phyloP scores from a whole-genome alignment of 1,140 invertebrate genomes.

The Bombus pyrosoma region DNA sequence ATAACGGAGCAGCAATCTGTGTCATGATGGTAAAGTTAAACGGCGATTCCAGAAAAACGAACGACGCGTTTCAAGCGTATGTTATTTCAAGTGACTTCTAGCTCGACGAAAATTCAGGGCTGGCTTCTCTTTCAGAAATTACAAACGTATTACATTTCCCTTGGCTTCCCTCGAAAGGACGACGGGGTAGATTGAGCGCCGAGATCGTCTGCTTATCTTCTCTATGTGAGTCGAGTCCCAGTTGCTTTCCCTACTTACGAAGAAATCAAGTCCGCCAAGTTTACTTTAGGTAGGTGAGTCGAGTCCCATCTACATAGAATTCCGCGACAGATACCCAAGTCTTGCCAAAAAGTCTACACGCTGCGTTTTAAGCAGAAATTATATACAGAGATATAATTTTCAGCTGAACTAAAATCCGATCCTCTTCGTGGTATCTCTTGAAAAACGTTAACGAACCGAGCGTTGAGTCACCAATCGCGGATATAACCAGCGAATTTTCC shows the following conservation, averaged over 20 bases:
- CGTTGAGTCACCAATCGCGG: no score
- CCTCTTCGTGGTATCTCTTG: no score
- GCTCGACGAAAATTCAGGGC: no score
- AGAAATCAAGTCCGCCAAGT: neutral
- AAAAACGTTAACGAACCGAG: no score
- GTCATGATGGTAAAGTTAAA: neutral
- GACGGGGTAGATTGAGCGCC: neutral
- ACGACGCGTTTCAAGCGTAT: neutral
- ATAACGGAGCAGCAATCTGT: neutral
- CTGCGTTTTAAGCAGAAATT: neutral
- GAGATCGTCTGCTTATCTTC: neutral
- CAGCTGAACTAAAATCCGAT: no score
- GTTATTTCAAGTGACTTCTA: neutral
- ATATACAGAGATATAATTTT: no score
- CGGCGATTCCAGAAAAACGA: neutral
- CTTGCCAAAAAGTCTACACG: no score
- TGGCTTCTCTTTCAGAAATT: neutral
- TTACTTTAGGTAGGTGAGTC: neutral
- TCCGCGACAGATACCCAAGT: neutral
- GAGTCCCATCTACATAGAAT: neutral
- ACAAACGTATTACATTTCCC: constrained; percentile 5
- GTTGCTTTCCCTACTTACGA: neutral
- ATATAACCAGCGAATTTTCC: no score
- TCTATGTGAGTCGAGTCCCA: neutral
- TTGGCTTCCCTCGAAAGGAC: constrained; percentile 4